Evolutionary conservation across 2,113 vertebrate species (phyloP).

Genomic region (Cephalopholis sonnerati): DNA sequence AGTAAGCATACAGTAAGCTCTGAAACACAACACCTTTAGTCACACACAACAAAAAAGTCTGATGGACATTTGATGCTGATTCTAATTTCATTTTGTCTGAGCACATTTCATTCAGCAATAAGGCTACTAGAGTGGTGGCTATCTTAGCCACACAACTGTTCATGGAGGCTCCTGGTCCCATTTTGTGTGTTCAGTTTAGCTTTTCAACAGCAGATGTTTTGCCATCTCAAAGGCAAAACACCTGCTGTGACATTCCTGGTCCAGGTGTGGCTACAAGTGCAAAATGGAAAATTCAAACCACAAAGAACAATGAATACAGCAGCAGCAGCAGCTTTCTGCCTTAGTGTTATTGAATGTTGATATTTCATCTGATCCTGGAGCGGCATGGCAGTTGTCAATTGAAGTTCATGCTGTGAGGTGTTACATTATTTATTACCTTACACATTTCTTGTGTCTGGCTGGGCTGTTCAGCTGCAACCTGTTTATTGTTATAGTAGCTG

Average conservation of each 20-base stretch:
- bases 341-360: not conserved
- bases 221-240: slow-evolving; percentile 7
- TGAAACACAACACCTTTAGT: too few species aligned
- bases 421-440: not conserved
- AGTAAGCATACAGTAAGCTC: too few species aligned
- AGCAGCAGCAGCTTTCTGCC: slow-evolving; percentile 1
- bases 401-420: not conserved
- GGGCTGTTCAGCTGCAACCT: not conserved
- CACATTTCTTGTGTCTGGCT: not conserved
- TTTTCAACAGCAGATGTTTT: slow-evolving; percentile 10
- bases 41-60: too few species aligned
- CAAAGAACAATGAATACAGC: slow-evolving; percentile 10
- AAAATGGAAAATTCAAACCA: slow-evolving; percentile 22
- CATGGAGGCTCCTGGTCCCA: not conserved
- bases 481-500: not conserved
- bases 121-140: too few species aligned
- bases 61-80: not conserved
- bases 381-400: not conserved
- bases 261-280: slow-evolving; percentile 26
- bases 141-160: not conserved
- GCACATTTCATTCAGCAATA: not conserved
- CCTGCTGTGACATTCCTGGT: slow-evolving; percentile 48
- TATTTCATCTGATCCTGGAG: not conserved
- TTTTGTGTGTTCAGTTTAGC: not conserved
- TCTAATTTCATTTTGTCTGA: not conserved